Evolutionary conservation across 2,113 vertebrate species (phyloP).

Genomic region (Cephalopholis sonnerati): DNA sequence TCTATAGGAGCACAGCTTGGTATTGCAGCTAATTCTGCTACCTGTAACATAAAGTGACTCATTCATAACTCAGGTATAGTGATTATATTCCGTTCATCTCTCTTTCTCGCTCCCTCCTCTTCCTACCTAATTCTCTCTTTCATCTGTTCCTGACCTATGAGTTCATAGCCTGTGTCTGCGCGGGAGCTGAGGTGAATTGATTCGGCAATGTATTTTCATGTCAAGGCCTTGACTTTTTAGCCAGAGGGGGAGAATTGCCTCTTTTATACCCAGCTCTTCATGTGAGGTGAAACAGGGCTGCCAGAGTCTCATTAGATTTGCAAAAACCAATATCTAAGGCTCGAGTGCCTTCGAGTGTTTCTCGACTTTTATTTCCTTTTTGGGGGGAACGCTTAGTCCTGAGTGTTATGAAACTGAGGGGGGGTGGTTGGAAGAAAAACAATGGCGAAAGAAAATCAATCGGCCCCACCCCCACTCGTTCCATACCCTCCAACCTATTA

Average conservation of each 20-base stretch:
- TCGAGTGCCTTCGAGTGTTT: constrained; percentile 31
- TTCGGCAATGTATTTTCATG: constrained; percentile 69
- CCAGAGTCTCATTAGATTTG: constrained; percentile 65
- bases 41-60: constrained; percentile 23
- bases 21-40: constrained; percentile 16
- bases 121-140: constrained; percentile 15
- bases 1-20: neutral
- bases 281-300: constrained; percentile 38
- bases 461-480: constrained; percentile 1
- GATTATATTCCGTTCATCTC: constrained; percentile 29
- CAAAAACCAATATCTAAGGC: constrained; percentile 60
- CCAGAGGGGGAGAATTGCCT: constrained; percentile 58
- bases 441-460: constrained; percentile 69
- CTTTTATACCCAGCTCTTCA: constrained; percentile 44
- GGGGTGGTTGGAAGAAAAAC: constrained; percentile 40
- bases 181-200: constrained; percentile 66
- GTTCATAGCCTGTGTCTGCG: constrained; percentile 19
- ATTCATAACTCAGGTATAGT: constrained; percentile 24
- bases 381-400: constrained; percentile 20
- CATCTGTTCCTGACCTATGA: constrained; percentile 41
- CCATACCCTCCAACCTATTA: constrained; percentile 32
- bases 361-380: constrained; percentile 53
- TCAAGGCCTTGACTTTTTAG: constrained; percentile 55
- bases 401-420: neutral
- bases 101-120: neutral